These are phyloP conservation scores for Amblyjoppa proteus DNA, from an alignment of 2,888 invertebrate species.

Conservation along the genomic window DNA sequence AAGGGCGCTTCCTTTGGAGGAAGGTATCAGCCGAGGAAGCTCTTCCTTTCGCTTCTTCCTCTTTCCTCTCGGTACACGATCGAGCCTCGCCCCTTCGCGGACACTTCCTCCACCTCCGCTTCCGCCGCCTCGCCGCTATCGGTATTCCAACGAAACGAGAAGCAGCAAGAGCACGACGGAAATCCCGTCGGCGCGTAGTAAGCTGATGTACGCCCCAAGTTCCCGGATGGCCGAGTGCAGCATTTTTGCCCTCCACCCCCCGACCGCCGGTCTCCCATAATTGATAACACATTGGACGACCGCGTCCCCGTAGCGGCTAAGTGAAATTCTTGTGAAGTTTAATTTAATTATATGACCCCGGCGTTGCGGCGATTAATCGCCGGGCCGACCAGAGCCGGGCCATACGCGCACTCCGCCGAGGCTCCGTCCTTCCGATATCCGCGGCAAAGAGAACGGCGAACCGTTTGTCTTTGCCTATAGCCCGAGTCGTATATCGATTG, in stretches of 20 bases:
- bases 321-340: constrained; percentile 82
- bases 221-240: constrained; percentile 44
- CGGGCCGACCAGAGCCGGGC: constrained; percentile 65
- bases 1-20: not conserved
- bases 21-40: constrained; percentile 9
- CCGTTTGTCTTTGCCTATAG: constrained; percentile 69
- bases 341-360: constrained; percentile 78
- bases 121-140: not conserved
- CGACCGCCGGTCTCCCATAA: constrained; percentile 70
- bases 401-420: constrained; percentile 27
- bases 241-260: constrained; percentile 66
- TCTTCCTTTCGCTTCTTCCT: not conserved
- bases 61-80: constrained; percentile 18
- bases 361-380: constrained; percentile 77
- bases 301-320: constrained; percentile 73
- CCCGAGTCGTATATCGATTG: constrained; percentile 70
- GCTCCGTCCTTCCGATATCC: constrained; percentile 51
- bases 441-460: constrained; percentile 46
- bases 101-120: constrained; percentile 2
- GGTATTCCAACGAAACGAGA: constrained; percentile 23
- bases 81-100: constrained; percentile 6
- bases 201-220: constrained; percentile 67
- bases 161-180: constrained; percentile 20
- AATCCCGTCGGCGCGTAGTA: not conserved
- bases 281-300: constrained; percentile 79